phyloP scores from a whole-genome alignment of 1,140 invertebrate genomes.

The Agrypnia vestita region DNA sequence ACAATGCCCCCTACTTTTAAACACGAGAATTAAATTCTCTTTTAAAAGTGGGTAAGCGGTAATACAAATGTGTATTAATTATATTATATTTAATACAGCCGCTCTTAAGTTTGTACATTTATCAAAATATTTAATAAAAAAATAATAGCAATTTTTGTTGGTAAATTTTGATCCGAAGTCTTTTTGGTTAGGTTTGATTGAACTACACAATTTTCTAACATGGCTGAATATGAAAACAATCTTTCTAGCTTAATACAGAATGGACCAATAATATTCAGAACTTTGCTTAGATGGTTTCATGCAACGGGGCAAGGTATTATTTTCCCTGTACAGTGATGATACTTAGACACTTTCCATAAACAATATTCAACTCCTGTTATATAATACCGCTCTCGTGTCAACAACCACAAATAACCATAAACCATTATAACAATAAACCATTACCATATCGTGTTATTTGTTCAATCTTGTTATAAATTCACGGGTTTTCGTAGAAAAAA shows the following conservation, averaged over 20 bases:
- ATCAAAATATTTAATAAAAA: no score
- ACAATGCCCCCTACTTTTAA: no score
- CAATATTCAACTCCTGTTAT: not conserved
- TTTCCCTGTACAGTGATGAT: not conserved
- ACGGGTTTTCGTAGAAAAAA: not conserved
- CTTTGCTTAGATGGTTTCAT: not conserved
- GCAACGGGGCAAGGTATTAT: not conserved
- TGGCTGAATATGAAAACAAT: not conserved
- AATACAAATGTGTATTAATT: no score
- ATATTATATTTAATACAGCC: no score
- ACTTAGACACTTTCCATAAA: not conserved
- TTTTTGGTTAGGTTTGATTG: constrained; percentile 11
- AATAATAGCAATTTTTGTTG: constrained; percentile 10
- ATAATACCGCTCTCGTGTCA: no score
- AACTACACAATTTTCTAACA: constrained; percentile 4
- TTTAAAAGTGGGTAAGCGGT: no score
- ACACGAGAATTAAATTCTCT: no score
- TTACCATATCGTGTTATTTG: not conserved
- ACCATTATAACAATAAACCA: no score
- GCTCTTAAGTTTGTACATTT: no score
- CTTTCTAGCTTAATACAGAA: not conserved
- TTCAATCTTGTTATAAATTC: not conserved
- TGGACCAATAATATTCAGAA: not conserved
- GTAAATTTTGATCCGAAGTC: not conserved
- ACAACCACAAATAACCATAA: no score